Evolutionary conservation across 2,113 vertebrate species (phyloP), one percentile per base, ranked within the genome.

Genomic region (Rhinoderma darwinii): DNA sequence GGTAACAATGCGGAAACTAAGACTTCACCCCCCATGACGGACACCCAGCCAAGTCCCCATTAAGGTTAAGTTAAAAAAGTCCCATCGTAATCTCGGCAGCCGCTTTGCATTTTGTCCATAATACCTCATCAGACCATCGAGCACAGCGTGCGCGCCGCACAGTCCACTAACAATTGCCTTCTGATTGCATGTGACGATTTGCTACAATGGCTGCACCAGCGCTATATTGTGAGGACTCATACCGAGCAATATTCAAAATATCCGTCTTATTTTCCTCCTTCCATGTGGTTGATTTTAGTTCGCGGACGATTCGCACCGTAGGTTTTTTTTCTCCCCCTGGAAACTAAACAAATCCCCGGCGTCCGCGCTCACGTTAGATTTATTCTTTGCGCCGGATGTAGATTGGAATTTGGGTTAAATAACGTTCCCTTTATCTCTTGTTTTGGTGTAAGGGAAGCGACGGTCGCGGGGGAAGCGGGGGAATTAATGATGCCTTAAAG

Each of bases 61-160:
- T 91, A 92, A 92, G 88, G 88, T 88, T 91, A 61, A 0, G 88
- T 89, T 88, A 90, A 94, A 93, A 94, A 92, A 90, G 91, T 92
- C 91, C 90, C 92, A 88, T 90, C 89, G 89, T 94, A 93, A 94
- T 94, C 91, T 90, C 88, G 92, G 92, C 92, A 89, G 90, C 91
- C 92, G 92, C 89, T 94, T 93, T 91, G 93, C 95, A 94, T 93
- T 94, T 88, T 93, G 92, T 91, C 93, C 94, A 93, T 95, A 96
- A 94, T 96, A 94, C 92, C 92, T 93, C 93, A 94, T 92, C 95
- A 95, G 96, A 92, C 94, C 96, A 97, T 97, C 98, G 96, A 97
- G 97, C 97, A 97, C 97, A 97, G 97, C 95, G 90, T 93, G 96
- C 0, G 92, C 93, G 92, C 91, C 93, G 91, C 96, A 91, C 93